Evolutionary conservation across 2,113 vertebrate species (phyloP), one percentile per base, ranked within the genome.

Genomic region (Emydura subglobosa): DNA sequence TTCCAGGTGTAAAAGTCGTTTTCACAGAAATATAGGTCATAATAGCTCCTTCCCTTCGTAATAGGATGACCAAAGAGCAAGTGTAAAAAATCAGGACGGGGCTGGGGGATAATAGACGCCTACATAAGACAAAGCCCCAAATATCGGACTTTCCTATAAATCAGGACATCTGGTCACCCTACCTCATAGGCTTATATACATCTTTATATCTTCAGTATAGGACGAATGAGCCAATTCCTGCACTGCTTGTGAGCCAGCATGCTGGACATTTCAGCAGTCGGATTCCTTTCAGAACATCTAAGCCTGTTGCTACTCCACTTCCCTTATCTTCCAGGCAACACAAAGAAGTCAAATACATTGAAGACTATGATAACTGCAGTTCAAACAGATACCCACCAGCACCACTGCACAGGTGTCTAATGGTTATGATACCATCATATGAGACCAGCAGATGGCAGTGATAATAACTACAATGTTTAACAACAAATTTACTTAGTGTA

Each of bases 401-500:
- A 25, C 61, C 19, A 2, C 10, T 10, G 11, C 14, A 79, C 31
- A 57, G 90, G 21, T 4, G 0, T 50, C 83, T 96, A 89, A 92
- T 42, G 86, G 82, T 85, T 91, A 50, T 78, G 87, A 83, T 59
- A 85, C 49, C 47, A 8, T 47, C 47, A 47, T 47, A 47, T 47
- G 47, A 83, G 49, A 54, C 3, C 42, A 93, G 57, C 82, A 93
- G 50, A 79, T 74, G 92, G 82, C 82, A 78, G 50, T 47, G 79
- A 57, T 11, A 72, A 22, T n/a, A 93, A 82, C 29, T n/a, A 50
- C 22, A 82, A 90, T 25, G 84, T 91, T 74, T 59, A 93, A 81
- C 2, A 79, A 57, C n/a, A 93, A 39, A 85, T 59, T 85, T 90
- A 93, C 74, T 86, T 31, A n/a, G 65, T 79, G 92, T 87, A 84